phyloP scores from a whole-genome alignment of 2,797 vertebrate genomes.

The Onychomys torridus region DNA sequence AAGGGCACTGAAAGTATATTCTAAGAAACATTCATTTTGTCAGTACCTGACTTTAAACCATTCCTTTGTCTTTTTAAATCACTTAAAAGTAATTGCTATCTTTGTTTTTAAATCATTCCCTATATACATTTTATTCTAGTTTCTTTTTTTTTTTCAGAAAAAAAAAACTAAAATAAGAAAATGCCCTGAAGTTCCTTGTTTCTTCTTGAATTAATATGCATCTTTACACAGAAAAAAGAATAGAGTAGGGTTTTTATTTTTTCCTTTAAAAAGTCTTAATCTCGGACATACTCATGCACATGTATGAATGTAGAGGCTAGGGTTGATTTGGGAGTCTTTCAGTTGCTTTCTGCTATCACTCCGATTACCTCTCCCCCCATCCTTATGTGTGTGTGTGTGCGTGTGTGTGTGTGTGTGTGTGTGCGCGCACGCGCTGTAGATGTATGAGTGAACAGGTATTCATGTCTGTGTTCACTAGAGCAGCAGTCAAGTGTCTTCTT shows the following conservation, averaged over 20 bases:
- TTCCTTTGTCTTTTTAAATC: slow-evolving; percentile 31
- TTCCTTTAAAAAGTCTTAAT: background rate
- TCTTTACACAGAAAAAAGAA: background rate
- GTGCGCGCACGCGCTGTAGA: background rate
- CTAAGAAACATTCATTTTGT: background rate
- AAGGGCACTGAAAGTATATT: background rate
- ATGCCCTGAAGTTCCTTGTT: slow-evolving; percentile 32
- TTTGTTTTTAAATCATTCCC: background rate
- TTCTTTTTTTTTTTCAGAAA: background rate
- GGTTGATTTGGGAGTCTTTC: background rate
- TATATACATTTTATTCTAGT: slow-evolving; percentile 8
- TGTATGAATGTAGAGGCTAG: background rate
- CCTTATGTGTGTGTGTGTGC: too few relatives aligned
- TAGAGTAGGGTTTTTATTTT: background rate
- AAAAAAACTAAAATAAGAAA: slow-evolving; percentile 28
- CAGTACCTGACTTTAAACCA: background rate
- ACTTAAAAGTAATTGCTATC: slow-evolving; percentile 38
- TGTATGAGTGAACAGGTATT: background rate
- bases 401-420: too few relatives aligned
- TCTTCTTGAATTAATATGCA: slow-evolving; percentile 42
- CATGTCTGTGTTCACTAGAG: background rate
- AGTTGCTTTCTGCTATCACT: background rate
- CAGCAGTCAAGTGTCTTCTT: background rate
- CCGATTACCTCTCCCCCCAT: background rate
- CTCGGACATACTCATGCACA: background rate